Conservation (phyloP, 2,888 invertebrate genomes). For the Drosophila prostipennis region DNA sequence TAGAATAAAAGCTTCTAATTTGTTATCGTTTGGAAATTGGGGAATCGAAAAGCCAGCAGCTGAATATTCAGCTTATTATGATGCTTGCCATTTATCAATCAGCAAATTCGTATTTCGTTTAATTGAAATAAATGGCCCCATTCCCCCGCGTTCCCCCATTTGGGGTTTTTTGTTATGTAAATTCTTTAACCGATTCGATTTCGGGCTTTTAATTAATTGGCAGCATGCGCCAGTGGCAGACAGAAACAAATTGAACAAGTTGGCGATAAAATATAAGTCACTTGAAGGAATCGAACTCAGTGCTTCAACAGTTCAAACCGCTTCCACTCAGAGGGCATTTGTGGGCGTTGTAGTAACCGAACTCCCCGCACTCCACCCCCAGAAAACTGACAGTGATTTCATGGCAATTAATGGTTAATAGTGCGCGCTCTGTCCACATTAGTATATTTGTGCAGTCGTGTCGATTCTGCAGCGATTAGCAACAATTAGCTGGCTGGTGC, state of each 20-base stretch:
- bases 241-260: conserved; percentile 40
- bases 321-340: background rate
- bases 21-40: conserved; percentile 42
- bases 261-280: background rate
- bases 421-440: conserved; percentile 30
- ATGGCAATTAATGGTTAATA: conserved; percentile 67
- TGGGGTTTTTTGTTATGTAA: conserved; percentile 53
- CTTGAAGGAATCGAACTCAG: background rate
- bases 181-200: conserved; percentile 47
- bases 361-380: conserved; percentile 12
- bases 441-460: conserved; percentile 55
- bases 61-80: conserved; percentile 43
- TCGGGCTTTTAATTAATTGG: conserved; percentile 63
- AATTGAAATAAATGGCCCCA: conserved; percentile 63
- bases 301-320: conserved; percentile 4
- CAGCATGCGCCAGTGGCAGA: conserved; percentile 60
- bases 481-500: conserved; percentile 70
- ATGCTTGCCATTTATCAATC: conserved; percentile 44
- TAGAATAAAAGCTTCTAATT: conserved; percentile 54
- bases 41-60: conserved; percentile 13
- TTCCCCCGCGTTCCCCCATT: conserved; percentile 21
- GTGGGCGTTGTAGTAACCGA: conserved; percentile 39
- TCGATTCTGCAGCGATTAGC: conserved; percentile 73
- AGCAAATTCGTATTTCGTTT: conserved; percentile 46
- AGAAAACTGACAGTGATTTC: conserved; percentile 43